Evolutionary conservation across 2,113 vertebrate species (phyloP).

Genomic region (Strix aluco): DNA sequence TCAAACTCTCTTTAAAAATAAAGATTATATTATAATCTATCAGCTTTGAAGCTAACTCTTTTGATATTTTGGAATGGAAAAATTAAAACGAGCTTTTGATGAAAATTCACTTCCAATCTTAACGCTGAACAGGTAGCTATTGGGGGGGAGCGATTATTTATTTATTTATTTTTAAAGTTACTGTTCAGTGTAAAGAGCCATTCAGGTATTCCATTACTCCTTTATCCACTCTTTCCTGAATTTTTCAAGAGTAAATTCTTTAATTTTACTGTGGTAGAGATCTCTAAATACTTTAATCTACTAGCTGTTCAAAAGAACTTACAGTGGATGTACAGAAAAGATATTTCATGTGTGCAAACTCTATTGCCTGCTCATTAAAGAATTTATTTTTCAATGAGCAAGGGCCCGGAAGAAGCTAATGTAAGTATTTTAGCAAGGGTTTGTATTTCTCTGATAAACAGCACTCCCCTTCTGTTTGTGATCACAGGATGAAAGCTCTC

Average conservation of each 20-base stretch:
- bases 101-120: background rate
- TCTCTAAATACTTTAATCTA: background rate
- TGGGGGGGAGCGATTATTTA: background rate
- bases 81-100: background rate
- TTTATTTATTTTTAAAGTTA: background rate
- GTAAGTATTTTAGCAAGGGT: slow-evolving; percentile 75
- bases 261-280: background rate
- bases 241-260: background rate
- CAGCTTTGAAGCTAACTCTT: background rate
- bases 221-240: background rate
- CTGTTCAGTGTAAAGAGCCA: background rate
- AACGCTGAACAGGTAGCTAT: background rate
- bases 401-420: slow-evolving; percentile 71
- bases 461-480: slow-evolving; percentile 80
- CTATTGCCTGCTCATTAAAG: slow-evolving; percentile 40
- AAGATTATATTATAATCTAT: background rate
- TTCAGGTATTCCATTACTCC: background rate
- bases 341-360: background rate
- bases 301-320: background rate
- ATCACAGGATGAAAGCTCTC: slow-evolving; percentile 81
- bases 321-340: background rate
- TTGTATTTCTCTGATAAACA: slow-evolving; percentile 80
- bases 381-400: slow-evolving; percentile 16
- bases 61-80: background rate
- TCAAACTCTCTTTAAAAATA: background rate